Conservation (phyloP, 2,113 vertebrate species). For the Galeopterus variegatus region DNA sequence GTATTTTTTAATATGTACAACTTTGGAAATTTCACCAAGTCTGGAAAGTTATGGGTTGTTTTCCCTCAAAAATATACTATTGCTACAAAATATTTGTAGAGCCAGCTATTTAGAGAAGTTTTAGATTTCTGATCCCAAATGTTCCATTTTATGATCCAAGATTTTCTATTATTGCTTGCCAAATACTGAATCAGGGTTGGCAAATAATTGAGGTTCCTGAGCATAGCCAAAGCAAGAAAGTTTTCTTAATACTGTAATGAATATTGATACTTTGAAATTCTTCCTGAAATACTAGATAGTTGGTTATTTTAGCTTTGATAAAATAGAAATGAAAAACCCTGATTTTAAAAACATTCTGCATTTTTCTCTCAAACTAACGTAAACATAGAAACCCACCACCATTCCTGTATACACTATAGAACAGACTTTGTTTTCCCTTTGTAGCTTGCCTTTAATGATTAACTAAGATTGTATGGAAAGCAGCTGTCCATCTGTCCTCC, state of each 20-base stretch:
- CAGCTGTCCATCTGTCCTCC: too few species aligned
- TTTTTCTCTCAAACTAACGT: neutral
- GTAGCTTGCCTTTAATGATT: too few species aligned
- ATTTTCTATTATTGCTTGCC: neutral
- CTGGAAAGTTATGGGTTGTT: neutral
- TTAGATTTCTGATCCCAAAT: neutral
- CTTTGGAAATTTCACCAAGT: neutral
- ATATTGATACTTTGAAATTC: neutral
- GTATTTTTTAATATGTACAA: neutral
- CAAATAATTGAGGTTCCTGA: neutral
- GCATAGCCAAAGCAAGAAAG: neutral
- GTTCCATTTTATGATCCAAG: neutral
- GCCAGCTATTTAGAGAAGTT: too few species aligned
- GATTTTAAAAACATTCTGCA: conserved; percentile 5
- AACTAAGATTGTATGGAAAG: too few species aligned
- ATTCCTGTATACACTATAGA: too few species aligned
- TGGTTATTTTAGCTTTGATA: conserved; percentile 21
- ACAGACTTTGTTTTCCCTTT: too few species aligned
- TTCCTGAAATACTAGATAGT: neutral
- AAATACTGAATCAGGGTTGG: neutral
- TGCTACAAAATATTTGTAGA: neutral
- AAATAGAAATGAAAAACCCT: neutral
- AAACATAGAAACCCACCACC: too few species aligned
- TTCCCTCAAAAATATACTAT: neutral
- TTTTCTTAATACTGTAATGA: neutral